These are phyloP conservation scores for Pteromalus puparum DNA, from an alignment of 1,140 invertebrate species.

Conservation along the genomic window DNA sequence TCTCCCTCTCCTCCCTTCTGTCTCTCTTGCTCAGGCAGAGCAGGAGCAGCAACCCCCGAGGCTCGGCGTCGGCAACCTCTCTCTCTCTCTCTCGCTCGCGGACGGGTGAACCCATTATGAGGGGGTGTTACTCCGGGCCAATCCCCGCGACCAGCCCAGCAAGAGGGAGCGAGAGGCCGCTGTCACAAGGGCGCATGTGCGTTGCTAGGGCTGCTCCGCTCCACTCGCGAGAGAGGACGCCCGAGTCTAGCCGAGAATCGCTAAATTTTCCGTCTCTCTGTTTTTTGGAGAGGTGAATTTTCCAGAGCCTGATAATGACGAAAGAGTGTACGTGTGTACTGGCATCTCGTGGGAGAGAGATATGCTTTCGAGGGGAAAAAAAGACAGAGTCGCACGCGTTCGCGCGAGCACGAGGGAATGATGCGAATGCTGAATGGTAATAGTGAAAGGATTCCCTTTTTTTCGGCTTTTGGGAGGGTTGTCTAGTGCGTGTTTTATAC, in stretches of 20 bases:
- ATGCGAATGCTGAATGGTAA: not conserved
- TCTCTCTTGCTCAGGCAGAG: constrained; percentile 48
- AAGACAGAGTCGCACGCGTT: not conserved
- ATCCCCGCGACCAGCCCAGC: constrained; percentile 71
- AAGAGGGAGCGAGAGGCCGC: constrained; percentile 60
- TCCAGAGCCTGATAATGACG: constrained; percentile 32
- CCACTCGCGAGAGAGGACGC: constrained; percentile 4
- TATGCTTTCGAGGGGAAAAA: not conserved
- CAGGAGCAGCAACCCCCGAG: constrained; percentile 36
- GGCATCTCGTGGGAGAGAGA: not conserved
- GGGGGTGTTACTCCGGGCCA: constrained; percentile 76
- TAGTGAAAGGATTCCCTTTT: not conserved
- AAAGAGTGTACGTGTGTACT: not conserved
- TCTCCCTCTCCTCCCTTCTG: constrained; percentile 37
- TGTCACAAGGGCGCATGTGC: constrained; percentile 74
- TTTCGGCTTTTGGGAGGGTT: not conserved
- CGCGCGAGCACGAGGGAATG: no score
- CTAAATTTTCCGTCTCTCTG: constrained; percentile 34
- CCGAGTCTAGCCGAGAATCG: not conserved
- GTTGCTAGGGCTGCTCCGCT: constrained; percentile 74
- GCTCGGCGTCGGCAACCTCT: constrained; percentile 24
- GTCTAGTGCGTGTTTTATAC: no score
- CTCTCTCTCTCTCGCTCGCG: constrained; percentile 63
- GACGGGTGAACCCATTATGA: constrained; percentile 76
- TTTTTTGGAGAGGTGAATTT: constrained; percentile 17